phyloP scores from a whole-genome alignment of 1,140 invertebrate genomes.

The Drosophila persimilis region DNA sequence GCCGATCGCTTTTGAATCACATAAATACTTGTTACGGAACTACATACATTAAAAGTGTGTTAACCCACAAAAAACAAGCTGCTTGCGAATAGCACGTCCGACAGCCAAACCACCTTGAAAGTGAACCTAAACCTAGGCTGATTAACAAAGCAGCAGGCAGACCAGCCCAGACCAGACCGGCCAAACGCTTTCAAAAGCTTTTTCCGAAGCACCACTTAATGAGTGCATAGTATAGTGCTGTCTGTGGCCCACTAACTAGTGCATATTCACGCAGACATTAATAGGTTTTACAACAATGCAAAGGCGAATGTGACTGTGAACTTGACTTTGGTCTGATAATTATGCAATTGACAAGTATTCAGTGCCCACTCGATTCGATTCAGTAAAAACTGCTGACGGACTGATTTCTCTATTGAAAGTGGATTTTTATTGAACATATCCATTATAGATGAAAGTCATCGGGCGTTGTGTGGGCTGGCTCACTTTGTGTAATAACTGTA shows the following conservation, averaged over 20 bases:
- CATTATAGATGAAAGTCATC: constrained; percentile 46
- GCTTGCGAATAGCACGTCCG: too few species aligned
- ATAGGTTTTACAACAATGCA: not conserved
- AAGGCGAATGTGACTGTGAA: constrained; percentile 26
- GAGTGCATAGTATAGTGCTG: not conserved
- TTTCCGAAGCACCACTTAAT: not conserved
- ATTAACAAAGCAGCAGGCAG: constrained; percentile 8
- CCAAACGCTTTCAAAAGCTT: constrained; percentile 7
- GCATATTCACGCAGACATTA: not conserved
- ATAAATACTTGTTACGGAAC: too few species aligned
- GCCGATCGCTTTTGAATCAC: not conserved
- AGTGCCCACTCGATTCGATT: not conserved
- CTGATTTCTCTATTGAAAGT: constrained; percentile 8
- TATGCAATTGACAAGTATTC: constrained; percentile 5
- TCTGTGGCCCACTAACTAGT: not conserved
- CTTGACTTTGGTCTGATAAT: constrained; percentile 23
- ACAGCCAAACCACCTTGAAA: constrained; percentile 29
- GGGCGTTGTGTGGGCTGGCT: constrained; percentile 36
- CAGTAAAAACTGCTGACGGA: constrained; percentile 3
- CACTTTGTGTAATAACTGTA: constrained; percentile 58
- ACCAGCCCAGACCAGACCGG: too few species aligned
- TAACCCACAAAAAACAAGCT: not conserved
- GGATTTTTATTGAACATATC: not conserved
- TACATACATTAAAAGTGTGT: too few species aligned
- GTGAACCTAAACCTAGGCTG: constrained; percentile 20